Conservation (phyloP, 2,888 invertebrate genomes). For the Eledone cirrhosa region DNA sequence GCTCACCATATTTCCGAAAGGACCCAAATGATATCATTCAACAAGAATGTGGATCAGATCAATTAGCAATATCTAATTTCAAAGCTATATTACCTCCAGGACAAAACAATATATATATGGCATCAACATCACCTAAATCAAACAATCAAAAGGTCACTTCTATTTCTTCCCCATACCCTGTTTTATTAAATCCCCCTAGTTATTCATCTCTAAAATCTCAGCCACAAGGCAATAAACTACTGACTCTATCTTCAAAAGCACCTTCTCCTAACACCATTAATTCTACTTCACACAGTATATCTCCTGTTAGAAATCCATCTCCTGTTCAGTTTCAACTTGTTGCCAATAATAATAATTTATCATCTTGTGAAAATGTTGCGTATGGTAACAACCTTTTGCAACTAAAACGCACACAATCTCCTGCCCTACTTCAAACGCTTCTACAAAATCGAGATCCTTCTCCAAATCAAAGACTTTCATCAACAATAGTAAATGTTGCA, state of each 20-base stretch:
- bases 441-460: conserved; percentile 19
- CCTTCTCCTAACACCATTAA: conserved; percentile 3
- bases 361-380: background rate
- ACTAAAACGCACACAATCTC: conserved; percentile 6
- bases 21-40: conserved; percentile 7
- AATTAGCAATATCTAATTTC: background rate
- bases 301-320: conserved; percentile 9
- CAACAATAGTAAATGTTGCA: background rate
- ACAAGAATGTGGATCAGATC: conserved; percentile 6
- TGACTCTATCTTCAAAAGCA: conserved; percentile 7
- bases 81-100: conserved; percentile 19
- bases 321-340: conserved; percentile 5
- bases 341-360: background rate
- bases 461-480: conserved; percentile 21
- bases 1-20: conserved; percentile 24
- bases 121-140: background rate
- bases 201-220: conserved; percentile 9
- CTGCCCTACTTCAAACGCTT: background rate
- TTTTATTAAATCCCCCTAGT: background rate
- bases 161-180: background rate
- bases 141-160: background rate
- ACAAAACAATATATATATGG: conserved; percentile 24
- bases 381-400: conserved; percentile 6
- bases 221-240: background rate
- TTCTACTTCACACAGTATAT: conserved; percentile 5